Base-by-base conservation (phyloP, 1,140 invertebrate species). In the Pseudomyrmex flavicornis region DNA sequence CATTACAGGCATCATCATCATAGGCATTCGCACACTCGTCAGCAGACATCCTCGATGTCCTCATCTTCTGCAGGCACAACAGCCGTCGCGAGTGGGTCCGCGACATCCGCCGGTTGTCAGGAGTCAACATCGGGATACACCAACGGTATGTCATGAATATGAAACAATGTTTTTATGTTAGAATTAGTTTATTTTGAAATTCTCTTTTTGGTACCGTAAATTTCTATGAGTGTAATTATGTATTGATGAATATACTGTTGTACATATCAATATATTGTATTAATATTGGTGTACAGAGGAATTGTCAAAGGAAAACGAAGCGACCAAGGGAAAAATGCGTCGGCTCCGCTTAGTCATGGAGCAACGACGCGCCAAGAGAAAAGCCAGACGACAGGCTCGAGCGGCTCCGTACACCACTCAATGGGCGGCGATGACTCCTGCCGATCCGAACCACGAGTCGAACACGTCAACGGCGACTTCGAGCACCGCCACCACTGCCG, bases 271-370 rank as follows among this genome's bases (percentile, higher is more conserved):
- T 35, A 35, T 35, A 7, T 35, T 35, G 35, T 35, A 35, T 35
- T 35, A 35, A 35, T 35, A 35, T 35, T 22, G 8, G 54, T 26
- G 77, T 82, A 5, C 85, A 94, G 93, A 94, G 93, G 94, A 94
- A 95, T 91, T 87, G 89, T 95, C 91, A 95, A 95, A 93, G 91
- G 97, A 97, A 90, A 97, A 98, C 89, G 96, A 96, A 82, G 97
- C 97, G 84, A 97, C 97, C 5, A 97, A 97, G 86, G 97, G 96
- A 59, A 99, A 98, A 93, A 95, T 98, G 93, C 97, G 98, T 90
- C 97, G 97, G 73, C 94, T 98, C 15, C 96, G 97, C 82, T 95
- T 97, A 26, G 97, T 98, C 48, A 97, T 99, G 97, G 97, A 98
- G 87, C 97, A 98, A 92, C 96, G 97, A 87, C 96, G 97, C 72